Percentiles rank a stretch among this genome's conserved stretches.
Evolutionary conservation across 2,888 invertebrate species (phyloP).

Genomic region (Crepidodera aurea): DNA sequence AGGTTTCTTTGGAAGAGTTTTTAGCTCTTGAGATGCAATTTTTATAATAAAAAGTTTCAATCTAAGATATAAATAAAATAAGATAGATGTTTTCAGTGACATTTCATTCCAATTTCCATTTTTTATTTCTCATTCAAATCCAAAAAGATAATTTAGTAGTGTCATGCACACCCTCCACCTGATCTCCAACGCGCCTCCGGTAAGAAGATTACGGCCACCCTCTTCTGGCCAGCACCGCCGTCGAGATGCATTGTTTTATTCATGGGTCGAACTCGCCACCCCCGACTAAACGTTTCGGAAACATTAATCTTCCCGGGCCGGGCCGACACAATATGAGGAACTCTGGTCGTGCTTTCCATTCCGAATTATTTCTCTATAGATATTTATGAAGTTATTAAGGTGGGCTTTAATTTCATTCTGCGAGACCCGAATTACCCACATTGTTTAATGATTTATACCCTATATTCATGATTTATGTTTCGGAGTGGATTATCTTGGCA

Average conservation of each 20-base stretch:
- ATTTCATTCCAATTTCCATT: not conserved
- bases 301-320: slow-evolving; percentile 47
- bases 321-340: slow-evolving; percentile 37
- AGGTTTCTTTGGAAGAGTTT: no score
- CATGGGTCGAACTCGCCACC: slow-evolving; percentile 45
- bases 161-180: slow-evolving; percentile 8
- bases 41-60: no score
- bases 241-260: slow-evolving; percentile 46
- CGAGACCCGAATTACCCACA: slow-evolving; percentile 32
- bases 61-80: no score
- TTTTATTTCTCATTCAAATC: not conserved
- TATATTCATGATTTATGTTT: slow-evolving; percentile 23
- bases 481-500: slow-evolving; percentile 18
- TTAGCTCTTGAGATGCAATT: no score
- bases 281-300: slow-evolving; percentile 48
- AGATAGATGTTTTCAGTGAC: no score
- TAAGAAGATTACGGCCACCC: slow-evolving; percentile 31
- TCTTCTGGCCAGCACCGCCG: slow-evolving; percentile 29
- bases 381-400: slow-evolving; percentile 44
- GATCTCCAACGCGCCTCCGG: slow-evolving; percentile 13
- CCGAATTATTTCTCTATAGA: slow-evolving; percentile 41
- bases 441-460: slow-evolving; percentile 33
- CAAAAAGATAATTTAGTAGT: slow-evolving; percentile 3
- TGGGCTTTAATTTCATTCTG: slow-evolving; percentile 40
- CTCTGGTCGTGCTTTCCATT: slow-evolving; percentile 35